Percentiles rank a stretch among this genome's conserved stretches.
Evolutionary conservation across 2,113 vertebrate genomes (phyloP).

Genomic region (Strix uralensis): DNA sequence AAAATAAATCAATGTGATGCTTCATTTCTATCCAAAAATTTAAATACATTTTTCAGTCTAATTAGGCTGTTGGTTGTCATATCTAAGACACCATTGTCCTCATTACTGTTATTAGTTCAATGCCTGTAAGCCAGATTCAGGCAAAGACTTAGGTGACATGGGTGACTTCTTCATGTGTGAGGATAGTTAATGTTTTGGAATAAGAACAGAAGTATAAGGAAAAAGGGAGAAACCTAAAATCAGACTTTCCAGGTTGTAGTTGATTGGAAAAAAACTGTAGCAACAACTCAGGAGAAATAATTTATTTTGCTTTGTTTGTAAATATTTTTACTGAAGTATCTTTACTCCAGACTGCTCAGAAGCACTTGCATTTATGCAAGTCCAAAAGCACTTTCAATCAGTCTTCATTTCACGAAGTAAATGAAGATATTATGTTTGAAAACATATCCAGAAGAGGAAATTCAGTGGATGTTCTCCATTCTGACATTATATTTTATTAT

Average conservation of each 20-base stretch:
- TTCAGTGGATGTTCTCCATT: neutral
- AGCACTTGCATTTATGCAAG: neutral
- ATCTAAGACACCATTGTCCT: neutral
- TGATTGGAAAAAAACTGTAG: neutral
- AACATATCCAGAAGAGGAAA: neutral
- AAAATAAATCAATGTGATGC: neutral
- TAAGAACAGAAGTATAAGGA: neutral
- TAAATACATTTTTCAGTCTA: neutral
- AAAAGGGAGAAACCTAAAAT: neutral
- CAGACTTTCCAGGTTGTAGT: neutral
- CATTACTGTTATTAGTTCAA: neutral
- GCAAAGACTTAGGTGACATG: neutral
- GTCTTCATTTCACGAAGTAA: neutral
- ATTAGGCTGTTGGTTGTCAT: neutral
- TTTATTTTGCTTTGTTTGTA: neutral
- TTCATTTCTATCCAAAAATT: neutral
- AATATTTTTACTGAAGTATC: neutral
- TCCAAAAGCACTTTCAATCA: neutral
- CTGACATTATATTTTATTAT: neutral
- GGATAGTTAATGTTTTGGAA: neutral
- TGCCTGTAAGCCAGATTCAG: neutral
- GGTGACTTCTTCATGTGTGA: neutral
- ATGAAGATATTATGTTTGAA: neutral
- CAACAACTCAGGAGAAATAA: neutral
- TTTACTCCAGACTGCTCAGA: neutral